phyloP scores from a whole-genome alignment of 2,888 invertebrate genomes.

The Yponomeuta plumbellus region DNA sequence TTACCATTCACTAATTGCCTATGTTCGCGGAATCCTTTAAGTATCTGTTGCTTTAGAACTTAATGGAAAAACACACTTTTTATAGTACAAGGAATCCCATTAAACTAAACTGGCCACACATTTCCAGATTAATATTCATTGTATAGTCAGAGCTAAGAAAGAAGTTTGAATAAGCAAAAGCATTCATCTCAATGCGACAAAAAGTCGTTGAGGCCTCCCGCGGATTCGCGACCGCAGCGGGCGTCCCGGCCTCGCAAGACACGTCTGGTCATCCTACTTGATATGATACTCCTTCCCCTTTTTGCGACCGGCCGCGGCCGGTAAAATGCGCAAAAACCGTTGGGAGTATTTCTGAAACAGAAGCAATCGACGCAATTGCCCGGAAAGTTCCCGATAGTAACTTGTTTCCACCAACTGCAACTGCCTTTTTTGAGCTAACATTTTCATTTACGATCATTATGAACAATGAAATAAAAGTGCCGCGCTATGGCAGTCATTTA shows the following conservation, averaged over 20 bases:
- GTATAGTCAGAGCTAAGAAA: not conserved
- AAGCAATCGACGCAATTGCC: not conserved
- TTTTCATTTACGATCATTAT: slow-evolving; percentile 26
- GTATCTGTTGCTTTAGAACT: no score
- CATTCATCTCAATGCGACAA: slow-evolving; percentile 26
- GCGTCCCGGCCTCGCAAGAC: slow-evolving; percentile 12
- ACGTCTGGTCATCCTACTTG: slow-evolving; percentile 33
- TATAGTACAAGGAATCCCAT: not conserved
- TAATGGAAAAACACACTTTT: no score
- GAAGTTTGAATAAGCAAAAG: slow-evolving; percentile 9
- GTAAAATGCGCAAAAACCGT: not conserved
- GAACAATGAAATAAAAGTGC: slow-evolving; percentile 30
- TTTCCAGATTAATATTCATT: slow-evolving; percentile 3
- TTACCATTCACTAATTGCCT: slow-evolving; percentile 20
- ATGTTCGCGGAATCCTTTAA: not conserved
- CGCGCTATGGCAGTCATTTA: slow-evolving; percentile 29
- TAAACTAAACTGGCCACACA: slow-evolving; percentile 5
- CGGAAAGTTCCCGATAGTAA: not conserved
- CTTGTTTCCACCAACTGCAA: not conserved
- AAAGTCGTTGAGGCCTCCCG: slow-evolving; percentile 48
- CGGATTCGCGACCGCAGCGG: slow-evolving; percentile 20
- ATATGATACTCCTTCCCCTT: not conserved
- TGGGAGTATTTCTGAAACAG: not conserved
- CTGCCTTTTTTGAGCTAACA: not conserved
- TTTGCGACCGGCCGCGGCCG: not conserved